A percentile compares a stretch with the other conserved stretches of the same genome.
Conservation (phyloP, 2,888 invertebrate species). For the Nysson spinosus region DNA sequence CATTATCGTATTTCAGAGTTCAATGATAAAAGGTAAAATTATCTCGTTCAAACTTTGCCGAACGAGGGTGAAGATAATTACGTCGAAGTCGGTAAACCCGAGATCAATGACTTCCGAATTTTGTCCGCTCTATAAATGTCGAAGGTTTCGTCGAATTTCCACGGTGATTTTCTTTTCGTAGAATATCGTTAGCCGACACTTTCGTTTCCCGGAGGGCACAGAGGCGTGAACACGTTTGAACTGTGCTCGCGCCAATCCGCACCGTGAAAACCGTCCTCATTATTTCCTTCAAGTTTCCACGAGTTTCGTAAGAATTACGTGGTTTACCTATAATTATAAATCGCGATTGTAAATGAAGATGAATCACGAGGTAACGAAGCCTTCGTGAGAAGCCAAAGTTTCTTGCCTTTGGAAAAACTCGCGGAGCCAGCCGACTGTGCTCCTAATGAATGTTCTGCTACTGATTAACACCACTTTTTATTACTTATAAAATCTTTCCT, state of each 20-base stretch:
- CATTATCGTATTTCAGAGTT: no score
- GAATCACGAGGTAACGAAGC: neutral
- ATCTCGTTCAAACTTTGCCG: no score
- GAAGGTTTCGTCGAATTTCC: neutral
- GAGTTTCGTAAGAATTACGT: conserved; percentile 19
- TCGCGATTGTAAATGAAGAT: neutral
- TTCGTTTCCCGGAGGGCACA: conserved; percentile 5
- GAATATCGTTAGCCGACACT: neutral
- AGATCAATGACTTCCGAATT: no score
- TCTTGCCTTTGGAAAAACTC: neutral
- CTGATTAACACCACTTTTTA: no score
- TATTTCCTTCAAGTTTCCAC: conserved; percentile 19
- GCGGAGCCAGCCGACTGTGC: no score
- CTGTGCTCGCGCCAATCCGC: neutral
- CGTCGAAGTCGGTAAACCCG: no score
- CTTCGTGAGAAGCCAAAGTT: neutral
- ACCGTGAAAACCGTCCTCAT: neutral
- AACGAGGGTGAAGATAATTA: no score
- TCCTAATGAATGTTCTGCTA: no score
- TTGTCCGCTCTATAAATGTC: neutral
- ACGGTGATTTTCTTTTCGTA: neutral
- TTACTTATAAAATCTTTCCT: no score
- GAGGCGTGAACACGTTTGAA: conserved; percentile 8
- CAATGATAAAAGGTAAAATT: no score
- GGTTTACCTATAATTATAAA: neutral